Percentiles rank a stretch among this genome's conserved stretches.
Conservation (phyloP, 2,113 vertebrate species). For the Peromyscus californicus region DNA sequence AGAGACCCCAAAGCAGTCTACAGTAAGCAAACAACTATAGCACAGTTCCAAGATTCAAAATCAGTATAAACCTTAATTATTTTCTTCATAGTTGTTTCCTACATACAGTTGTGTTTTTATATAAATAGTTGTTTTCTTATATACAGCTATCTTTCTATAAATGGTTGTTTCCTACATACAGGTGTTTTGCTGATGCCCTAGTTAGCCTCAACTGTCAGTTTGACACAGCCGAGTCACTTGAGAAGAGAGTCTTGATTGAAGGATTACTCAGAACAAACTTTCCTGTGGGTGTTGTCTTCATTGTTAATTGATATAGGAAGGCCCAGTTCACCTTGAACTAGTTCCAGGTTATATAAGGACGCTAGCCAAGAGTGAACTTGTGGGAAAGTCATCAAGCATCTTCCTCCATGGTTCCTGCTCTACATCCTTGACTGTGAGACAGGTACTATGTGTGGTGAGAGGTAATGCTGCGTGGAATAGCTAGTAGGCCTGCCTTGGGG, state of each 20-base stretch:
- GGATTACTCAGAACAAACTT: neutral
- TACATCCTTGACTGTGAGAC: too few species aligned
- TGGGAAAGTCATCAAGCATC: neutral
- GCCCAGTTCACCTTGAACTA: neutral
- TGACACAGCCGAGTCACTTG: neutral
- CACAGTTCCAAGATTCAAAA: neutral
- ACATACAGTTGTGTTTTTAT: neutral
- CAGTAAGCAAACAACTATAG: neutral
- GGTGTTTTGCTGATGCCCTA: neutral
- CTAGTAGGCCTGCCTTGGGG: too few species aligned
- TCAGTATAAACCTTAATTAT: neutral
- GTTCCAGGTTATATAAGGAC: too few species aligned
- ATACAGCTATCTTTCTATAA: neutral
- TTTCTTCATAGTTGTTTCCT: neutral
- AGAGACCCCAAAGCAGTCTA: neutral
- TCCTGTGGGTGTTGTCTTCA: neutral
- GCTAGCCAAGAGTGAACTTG: too few species aligned
- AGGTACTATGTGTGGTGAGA: neutral
- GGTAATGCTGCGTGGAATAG: neutral
- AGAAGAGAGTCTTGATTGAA: neutral
- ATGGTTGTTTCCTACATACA: neutral
- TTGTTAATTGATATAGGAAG: neutral
- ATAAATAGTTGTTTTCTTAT: neutral
- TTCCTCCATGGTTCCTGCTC: neutral
- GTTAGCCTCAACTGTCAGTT: neutral